Evolutionary conservation across 2,113 vertebrate species (phyloP).

Genomic region (Mastomys natalensis): DNA sequence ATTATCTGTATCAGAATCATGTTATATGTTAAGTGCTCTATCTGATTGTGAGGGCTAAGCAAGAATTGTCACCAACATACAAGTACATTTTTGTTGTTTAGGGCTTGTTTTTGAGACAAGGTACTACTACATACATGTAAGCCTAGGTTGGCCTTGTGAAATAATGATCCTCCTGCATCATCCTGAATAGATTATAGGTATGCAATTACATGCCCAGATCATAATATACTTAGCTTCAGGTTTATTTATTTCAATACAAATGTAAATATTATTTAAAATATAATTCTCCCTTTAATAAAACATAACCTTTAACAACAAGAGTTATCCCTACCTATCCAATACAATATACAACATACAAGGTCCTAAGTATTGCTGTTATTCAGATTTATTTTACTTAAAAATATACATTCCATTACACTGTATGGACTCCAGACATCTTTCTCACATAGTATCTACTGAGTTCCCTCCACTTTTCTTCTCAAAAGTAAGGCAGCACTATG

Average conservation of each 20-base stretch:
- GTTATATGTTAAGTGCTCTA: background rate
- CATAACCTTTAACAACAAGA: background rate
- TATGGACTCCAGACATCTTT: background rate
- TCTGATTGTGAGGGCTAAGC: background rate
- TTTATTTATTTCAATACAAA: conserved; percentile 17
- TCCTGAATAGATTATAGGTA: background rate
- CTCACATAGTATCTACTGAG: background rate
- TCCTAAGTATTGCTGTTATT: background rate
- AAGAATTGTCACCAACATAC: background rate
- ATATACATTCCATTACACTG: background rate
- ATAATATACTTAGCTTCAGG: background rate
- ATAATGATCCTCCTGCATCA: background rate
- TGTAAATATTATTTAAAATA: background rate
- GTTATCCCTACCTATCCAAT: background rate
- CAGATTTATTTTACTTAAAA: conserved; percentile 53
- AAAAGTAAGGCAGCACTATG: conserved; percentile 24
- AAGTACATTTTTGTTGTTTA: background rate
- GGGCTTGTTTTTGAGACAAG: background rate
- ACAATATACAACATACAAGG: background rate
- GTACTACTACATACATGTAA: background rate
- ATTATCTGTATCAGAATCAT: background rate
- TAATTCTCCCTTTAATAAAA: conserved; percentile 49
- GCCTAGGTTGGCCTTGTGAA: background rate
- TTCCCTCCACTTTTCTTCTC: conserved; percentile 42
- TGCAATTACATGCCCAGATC: background rate